These are phyloP conservation scores for Drosophila cyrtoloma DNA, from an alignment of 2,888 invertebrate genomes.

Conservation along the genomic window DNA sequence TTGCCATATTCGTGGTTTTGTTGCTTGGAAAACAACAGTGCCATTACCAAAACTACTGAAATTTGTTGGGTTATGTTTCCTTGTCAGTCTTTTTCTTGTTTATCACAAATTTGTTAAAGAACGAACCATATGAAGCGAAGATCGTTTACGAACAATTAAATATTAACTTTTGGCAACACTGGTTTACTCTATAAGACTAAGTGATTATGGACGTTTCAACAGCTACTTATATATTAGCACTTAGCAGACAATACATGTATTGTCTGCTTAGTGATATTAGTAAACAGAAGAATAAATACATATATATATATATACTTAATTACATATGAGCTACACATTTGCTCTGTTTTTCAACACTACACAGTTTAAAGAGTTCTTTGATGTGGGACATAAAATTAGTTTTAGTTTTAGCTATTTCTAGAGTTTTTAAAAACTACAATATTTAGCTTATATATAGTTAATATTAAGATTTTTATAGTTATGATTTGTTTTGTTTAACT, in stretches of 20 bases:
- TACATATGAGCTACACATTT: slow-evolving; percentile 24
- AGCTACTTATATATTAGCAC: slow-evolving; percentile 40
- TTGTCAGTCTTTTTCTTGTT: slow-evolving; percentile 9
- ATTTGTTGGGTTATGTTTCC: not conserved
- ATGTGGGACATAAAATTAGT: slow-evolving; percentile 9
- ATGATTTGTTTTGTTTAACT: not conserved
- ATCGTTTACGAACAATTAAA: not conserved
- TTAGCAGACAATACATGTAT: too few species aligned
- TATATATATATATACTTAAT: not conserved
- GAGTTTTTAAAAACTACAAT: slow-evolving; percentile 32
- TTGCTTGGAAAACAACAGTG: slow-evolving; percentile 46
- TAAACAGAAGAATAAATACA: slow-evolving; percentile 32
- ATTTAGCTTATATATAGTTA: slow-evolving; percentile 40
- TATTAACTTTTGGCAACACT: slow-evolving; percentile 30
- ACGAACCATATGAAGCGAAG: not conserved
- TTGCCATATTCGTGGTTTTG: slow-evolving; percentile 58
- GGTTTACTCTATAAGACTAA: slow-evolving; percentile 23
- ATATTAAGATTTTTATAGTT: slow-evolving; percentile 1
- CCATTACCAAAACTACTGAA: slow-evolving; percentile 32
- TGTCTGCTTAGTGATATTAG: slow-evolving; percentile 6
- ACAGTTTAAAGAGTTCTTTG: slow-evolving; percentile 29
- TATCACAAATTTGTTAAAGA: not conserved
- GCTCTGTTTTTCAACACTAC: slow-evolving; percentile 41
- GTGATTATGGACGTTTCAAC: slow-evolving; percentile 34
- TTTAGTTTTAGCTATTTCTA: slow-evolving; percentile 20